These are phyloP conservation scores for Brenthis hecate DNA, from an alignment of 2,888 invertebrate genomes.

Conservation along the genomic window DNA sequence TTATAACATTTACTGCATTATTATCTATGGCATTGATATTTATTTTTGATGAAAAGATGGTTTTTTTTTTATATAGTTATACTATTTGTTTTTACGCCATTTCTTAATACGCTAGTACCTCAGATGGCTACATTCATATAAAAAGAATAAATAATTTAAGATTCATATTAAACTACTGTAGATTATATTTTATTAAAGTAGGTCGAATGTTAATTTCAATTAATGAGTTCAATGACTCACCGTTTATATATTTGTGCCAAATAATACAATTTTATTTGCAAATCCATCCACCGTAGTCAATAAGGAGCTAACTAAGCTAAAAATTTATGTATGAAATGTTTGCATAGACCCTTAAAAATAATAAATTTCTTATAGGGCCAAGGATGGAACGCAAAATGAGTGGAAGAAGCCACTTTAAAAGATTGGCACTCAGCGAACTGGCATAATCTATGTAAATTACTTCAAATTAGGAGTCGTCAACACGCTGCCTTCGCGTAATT, in stretches of 20 bases:
- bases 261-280: background rate
- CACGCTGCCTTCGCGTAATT: conserved; percentile 76
- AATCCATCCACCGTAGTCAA: conserved; percentile 22
- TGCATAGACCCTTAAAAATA: conserved; percentile 58
- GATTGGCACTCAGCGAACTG: conserved; percentile 82
- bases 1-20: background rate
- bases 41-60: background rate
- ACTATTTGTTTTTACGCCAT: too few species aligned
- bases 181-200: too few species aligned
- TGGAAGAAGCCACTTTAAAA: conserved; percentile 81
- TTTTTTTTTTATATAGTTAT: too few species aligned
- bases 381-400: conserved; percentile 75
- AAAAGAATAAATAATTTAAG: too few species aligned
- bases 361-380: conserved; percentile 72
- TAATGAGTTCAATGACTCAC: too few species aligned
- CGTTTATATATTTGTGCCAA: too few species aligned
- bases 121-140: too few species aligned
- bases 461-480: conserved; percentile 82
- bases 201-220: too few species aligned
- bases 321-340: conserved; percentile 41
- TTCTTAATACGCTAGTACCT: too few species aligned
- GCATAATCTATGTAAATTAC: conserved; percentile 82
- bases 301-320: conserved; percentile 37
- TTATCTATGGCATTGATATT: background rate
- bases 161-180: too few species aligned